phyloP scores from a whole-genome alignment of 2,797 vertebrate species.

The Morus bassanus region DNA sequence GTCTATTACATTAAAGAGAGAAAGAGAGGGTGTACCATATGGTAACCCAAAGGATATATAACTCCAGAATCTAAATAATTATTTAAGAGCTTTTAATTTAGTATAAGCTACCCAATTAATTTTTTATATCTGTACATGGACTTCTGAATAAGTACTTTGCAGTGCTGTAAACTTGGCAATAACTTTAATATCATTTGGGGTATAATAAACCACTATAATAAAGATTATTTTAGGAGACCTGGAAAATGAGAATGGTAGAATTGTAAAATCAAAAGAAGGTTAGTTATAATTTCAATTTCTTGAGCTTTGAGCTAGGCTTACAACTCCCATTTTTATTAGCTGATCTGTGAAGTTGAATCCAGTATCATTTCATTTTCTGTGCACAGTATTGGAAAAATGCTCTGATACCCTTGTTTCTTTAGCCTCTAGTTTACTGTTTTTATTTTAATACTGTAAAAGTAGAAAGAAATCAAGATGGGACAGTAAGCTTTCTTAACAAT shows the following conservation, averaged over 20 bases:
- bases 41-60: neutral
- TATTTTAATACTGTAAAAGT: constrained; percentile 14
- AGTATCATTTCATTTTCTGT: constrained; percentile 30
- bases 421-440: constrained; percentile 12
- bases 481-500: neutral
- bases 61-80: constrained; percentile 7
- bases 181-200: neutral
- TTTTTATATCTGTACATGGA: neutral
- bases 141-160: constrained; percentile 26
- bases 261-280: constrained; percentile 18
- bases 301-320: constrained; percentile 24
- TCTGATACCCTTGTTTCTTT: constrained; percentile 15
- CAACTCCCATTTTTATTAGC: constrained; percentile 44
- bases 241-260: constrained; percentile 20
- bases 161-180: neutral
- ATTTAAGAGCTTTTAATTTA: constrained; percentile 18
- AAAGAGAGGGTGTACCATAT: neutral
- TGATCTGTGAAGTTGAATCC: constrained; percentile 5
- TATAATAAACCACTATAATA: neutral
- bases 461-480: constrained; percentile 4
- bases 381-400: neutral
- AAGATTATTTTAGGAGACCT: neutral
- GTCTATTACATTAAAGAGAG: neutral
- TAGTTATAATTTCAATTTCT: constrained; percentile 17
- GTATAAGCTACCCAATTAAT: constrained; percentile 9